Evolutionary conservation across 2,797 vertebrate species (phyloP).

Genomic region (Danio tinwini): DNA sequence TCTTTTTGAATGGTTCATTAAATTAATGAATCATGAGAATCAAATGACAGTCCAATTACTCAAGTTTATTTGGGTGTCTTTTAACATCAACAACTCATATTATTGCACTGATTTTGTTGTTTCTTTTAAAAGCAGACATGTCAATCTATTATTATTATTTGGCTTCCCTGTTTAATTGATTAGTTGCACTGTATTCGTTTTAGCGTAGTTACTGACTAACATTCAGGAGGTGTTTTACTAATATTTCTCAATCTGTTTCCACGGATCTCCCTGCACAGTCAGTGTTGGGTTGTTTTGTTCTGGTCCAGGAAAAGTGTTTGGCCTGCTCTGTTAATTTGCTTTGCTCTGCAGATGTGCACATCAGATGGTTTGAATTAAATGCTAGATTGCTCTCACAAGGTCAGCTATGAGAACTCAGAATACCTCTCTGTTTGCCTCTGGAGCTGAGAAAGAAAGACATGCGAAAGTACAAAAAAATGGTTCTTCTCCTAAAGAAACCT

Average conservation of each 20-base stretch:
- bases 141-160: not conserved
- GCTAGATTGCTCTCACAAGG: constrained; percentile 77
- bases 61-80: not conserved
- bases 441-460: constrained; percentile 32
- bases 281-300: constrained; percentile 31
- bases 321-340: constrained; percentile 70
- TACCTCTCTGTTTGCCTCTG: constrained; percentile 64
- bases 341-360: constrained; percentile 77
- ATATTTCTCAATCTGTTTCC: not conserved
- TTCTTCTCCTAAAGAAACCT: constrained; percentile 1
- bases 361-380: constrained; percentile 81
- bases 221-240: not conserved
- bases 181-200: not conserved
- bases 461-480: constrained; percentile 30
- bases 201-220: not conserved
- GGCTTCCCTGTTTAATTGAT: not conserved
- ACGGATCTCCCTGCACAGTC: not conserved
- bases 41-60: not conserved
- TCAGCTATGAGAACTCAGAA: constrained; percentile 71
- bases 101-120: not conserved
- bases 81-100: not conserved
- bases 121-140: not conserved
- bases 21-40: not conserved
- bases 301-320: constrained; percentile 31
- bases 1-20: not conserved